A percentile compares a stretch with the other conserved stretches of the same genome.
Evolutionary conservation across 1,140 invertebrate species (phyloP).

Genomic region (Contarinia nasturtii): DNA sequence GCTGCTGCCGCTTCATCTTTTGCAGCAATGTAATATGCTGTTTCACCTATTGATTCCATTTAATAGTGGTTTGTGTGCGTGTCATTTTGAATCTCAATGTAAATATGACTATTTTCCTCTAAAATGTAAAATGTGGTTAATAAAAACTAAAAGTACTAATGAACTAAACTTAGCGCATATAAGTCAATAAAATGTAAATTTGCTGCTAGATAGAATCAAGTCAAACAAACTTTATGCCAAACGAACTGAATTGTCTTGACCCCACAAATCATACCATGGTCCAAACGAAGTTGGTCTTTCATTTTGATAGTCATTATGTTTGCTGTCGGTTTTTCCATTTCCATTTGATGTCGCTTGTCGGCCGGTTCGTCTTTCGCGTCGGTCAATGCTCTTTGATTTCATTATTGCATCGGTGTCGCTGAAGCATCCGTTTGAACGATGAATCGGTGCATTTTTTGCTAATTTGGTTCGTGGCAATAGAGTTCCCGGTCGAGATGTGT

Average conservation of each 20-base stretch:
- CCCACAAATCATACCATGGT: constrained; percentile 77
- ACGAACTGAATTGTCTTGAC: constrained; percentile 20
- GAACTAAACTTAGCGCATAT: neutral
- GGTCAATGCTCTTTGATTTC: neutral
- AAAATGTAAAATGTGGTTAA: too few relatives aligned
- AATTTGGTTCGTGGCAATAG: constrained; percentile 52
- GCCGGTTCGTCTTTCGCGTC: constrained; percentile 10
- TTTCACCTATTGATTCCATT: too few relatives aligned
- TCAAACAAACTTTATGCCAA: too few relatives aligned
- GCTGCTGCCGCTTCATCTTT: too few relatives aligned
- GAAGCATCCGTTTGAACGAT: constrained; percentile 16
- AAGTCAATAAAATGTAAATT: constrained; percentile 2
- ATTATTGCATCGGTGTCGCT: constrained; percentile 8
- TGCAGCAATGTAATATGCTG: too few relatives aligned
- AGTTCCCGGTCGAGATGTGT: constrained; percentile 24
- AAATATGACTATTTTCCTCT: too few relatives aligned
- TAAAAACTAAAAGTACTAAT: too few relatives aligned
- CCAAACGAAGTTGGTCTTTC: constrained; percentile 46
- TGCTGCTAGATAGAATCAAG: constrained; percentile 1
- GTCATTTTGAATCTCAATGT: too few relatives aligned
- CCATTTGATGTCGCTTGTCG: constrained; percentile 19
- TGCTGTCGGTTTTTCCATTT: constrained; percentile 26
- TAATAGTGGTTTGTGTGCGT: too few relatives aligned
- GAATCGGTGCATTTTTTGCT: constrained; percentile 28
- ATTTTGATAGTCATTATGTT: constrained; percentile 4